Percentiles rank a stretch among this genome's conserved stretches.
These are phyloP conservation scores for Tetranychus truncatus DNA, from an alignment of 2,888 invertebrate genomes.

Conservation along the genomic window DNA sequence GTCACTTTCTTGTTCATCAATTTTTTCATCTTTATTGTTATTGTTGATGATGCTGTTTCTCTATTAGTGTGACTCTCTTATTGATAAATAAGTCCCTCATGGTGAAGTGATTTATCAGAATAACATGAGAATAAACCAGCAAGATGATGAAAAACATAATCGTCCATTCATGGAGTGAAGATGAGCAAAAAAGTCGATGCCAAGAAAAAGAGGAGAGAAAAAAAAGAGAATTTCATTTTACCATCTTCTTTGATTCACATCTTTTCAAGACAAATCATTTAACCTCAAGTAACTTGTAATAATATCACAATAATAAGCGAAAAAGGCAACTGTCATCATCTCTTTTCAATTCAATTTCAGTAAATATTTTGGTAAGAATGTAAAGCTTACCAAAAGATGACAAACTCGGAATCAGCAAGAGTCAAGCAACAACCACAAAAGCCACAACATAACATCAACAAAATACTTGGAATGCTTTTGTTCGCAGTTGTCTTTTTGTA, in stretches of 20 bases:
- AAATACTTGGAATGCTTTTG: neutral
- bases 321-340: neutral
- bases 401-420: neutral
- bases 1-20: too few relatives aligned
- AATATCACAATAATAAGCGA: neutral
- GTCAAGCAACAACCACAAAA: neutral
- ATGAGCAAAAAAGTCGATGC: neutral
- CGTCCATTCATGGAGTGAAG: neutral
- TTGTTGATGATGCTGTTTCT: neutral
- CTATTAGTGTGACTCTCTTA: neutral
- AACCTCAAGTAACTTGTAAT: conserved; percentile 1
- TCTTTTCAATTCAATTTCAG: neutral
- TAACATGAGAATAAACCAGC: neutral
- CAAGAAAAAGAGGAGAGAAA: neutral
- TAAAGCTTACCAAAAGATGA: neutral
- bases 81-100: neutral
- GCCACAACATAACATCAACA: neutral
- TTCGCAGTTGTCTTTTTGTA: neutral
- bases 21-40: too few relatives aligned
- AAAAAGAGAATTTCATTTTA: neutral
- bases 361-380: conserved; percentile 1
- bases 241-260: neutral
- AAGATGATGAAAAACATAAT: neutral
- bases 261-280: conserved; percentile 1
- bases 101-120: neutral